Percentiles rank a stretch among this genome's conserved stretches.
Conservation (phyloP, 2,888 invertebrate species). For the Thalpophila matura region DNA sequence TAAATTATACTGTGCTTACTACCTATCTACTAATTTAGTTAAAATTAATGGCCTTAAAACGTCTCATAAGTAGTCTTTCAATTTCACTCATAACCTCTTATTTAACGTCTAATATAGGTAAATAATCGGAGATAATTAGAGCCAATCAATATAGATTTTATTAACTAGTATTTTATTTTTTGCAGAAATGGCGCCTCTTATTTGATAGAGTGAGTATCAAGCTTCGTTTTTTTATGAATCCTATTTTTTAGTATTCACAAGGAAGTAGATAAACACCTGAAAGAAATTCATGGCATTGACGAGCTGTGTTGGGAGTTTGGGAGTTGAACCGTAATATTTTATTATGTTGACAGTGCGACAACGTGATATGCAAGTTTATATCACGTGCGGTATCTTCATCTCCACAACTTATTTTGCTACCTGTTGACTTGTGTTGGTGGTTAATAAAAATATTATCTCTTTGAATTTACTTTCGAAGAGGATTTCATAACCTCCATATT, state of each 20-base stretch:
- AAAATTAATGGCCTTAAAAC: slow-evolving; percentile 1
- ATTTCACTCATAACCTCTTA: not conserved
- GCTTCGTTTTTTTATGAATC: no score
- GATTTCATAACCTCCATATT: no score
- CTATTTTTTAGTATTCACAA: not conserved
- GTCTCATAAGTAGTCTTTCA: not conserved
- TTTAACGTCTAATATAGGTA: not conserved
- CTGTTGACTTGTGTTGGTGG: slow-evolving; percentile 45
- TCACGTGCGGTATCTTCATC: slow-evolving; percentile 61
- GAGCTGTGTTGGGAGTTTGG: slow-evolving; percentile 13
- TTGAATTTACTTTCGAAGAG: slow-evolving; percentile 1
- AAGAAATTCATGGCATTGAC: slow-evolving; percentile 11
- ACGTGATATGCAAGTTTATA: no score
- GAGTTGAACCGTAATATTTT: slow-evolving; percentile 28
- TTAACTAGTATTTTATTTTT: slow-evolving; percentile 72
- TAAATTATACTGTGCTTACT: slow-evolving; percentile 20
- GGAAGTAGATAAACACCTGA: slow-evolving; percentile 12
- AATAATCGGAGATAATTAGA: no score
- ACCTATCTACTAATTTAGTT: not conserved
- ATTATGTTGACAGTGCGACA: slow-evolving; percentile 37
- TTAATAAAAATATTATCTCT: slow-evolving; percentile 16
- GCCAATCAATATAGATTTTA: no score
- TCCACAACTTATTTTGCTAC: slow-evolving; percentile 62
- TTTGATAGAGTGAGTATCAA: slow-evolving; percentile 94
- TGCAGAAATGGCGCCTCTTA: slow-evolving; percentile 97